phyloP scores from a whole-genome alignment of 2,888 invertebrate genomes.

The Polyommatus iphigenia region DNA sequence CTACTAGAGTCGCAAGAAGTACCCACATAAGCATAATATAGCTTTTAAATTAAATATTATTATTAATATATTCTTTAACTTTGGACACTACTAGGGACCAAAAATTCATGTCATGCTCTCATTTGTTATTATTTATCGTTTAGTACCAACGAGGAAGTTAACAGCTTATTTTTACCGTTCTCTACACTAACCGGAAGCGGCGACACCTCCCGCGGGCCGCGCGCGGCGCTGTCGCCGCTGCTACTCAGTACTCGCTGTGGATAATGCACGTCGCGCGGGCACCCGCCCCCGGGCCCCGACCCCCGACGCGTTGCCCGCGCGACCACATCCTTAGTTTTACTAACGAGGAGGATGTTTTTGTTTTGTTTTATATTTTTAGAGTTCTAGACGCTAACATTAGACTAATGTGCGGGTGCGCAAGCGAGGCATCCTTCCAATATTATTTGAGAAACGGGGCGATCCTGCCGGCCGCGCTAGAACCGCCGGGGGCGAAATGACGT shows the following conservation, averaged over 20 bases:
- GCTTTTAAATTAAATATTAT: too few relatives aligned
- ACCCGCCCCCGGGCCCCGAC: not conserved
- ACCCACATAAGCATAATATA: too few relatives aligned
- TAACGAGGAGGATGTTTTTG: slow-evolving; percentile 52
- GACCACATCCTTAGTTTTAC: slow-evolving; percentile 52
- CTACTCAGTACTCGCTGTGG: not conserved
- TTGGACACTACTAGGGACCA: not conserved
- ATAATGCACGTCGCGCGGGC: slow-evolving; percentile 12
- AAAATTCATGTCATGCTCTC: slow-evolving; percentile 27
- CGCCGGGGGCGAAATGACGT: not conserved
- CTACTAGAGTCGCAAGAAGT: too few relatives aligned
- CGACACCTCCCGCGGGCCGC: not conserved
- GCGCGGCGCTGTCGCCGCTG: not conserved
- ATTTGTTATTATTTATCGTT: slow-evolving; percentile 21
- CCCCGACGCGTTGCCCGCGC: slow-evolving; percentile 44
- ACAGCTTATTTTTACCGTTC: slow-evolving; percentile 29
- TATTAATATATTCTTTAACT: slow-evolving; percentile 4
- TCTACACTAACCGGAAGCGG: slow-evolving; percentile 12
- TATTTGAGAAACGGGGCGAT: not conserved
- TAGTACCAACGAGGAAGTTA: not conserved
- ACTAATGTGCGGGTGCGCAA: slow-evolving; percentile 33
- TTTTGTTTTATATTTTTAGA: slow-evolving; percentile 47
- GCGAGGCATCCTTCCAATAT: not conserved
- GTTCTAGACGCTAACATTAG: slow-evolving; percentile 54
- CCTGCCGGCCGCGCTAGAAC: not conserved